Evolutionary conservation across 23 tunicate genomes (phyloP).

Genomic region (Oikopleura albicans): DNA sequence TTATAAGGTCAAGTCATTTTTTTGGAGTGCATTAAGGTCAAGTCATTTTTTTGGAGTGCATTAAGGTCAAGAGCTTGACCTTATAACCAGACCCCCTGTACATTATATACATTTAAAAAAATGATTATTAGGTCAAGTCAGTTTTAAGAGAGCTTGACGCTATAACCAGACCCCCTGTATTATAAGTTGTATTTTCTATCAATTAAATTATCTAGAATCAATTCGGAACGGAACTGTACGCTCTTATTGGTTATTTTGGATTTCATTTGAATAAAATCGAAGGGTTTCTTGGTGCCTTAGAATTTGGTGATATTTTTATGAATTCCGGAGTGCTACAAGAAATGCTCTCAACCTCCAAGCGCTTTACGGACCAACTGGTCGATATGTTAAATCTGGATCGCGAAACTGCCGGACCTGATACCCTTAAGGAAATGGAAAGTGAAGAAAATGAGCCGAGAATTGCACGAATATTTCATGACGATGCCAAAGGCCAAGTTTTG

Average conservation of each 20-base stretch:
- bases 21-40: too few species aligned
- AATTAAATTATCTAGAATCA: too few species aligned
- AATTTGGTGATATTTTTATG: not conserved
- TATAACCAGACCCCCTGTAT: too few species aligned
- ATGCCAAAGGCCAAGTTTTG: slow-evolving; percentile 4
- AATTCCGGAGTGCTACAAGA: not conserved
- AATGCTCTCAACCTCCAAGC: not conserved
- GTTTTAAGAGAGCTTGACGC: too few species aligned
- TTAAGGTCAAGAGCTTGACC: too few species aligned
- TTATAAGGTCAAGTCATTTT: too few species aligned
- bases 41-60: too few species aligned
- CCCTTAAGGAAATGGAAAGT: not conserved
- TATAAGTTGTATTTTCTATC: too few species aligned
- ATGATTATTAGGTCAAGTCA: too few species aligned
- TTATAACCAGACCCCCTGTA: too few species aligned
- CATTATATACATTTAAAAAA: too few species aligned
- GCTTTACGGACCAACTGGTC: not conserved
- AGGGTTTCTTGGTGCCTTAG: not conserved
- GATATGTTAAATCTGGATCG: not conserved
- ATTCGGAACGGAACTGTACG: not conserved
- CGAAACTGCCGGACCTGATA: too few species aligned
- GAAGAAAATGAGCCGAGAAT: not conserved
- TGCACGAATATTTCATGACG: not conserved
- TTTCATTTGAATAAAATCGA: not conserved
- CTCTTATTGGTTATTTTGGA: not conserved